Evolutionary conservation across 2,888 invertebrate genomes (phyloP), one percentile per base, ranked within the genome.

Genomic region (Rhamphomyia laevipes): DNA sequence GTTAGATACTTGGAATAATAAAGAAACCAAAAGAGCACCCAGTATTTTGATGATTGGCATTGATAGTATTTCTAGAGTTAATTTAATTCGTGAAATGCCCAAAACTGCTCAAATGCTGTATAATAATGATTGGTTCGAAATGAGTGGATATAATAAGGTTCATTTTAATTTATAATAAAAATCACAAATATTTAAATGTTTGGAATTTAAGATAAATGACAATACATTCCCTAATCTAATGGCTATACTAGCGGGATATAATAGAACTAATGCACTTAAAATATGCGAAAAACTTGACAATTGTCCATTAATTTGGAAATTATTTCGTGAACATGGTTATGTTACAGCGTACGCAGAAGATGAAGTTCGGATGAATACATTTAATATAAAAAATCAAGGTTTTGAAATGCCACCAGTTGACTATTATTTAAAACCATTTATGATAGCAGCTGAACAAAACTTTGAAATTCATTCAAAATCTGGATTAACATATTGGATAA

Each of bases 221-320:
- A 93, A 93, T 61, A 93, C 92, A 0, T 89, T 86, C 62, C 90
- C 93, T 0, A 95, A 94, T 68, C 68, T 94, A 45, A 84, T 91
- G 77, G 88, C 91, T 0, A 74, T 86, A 42, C 72, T 87, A 13
- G 81, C 85, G 0, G 93, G 92, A 1, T 73, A 77, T 54, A 77
- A 72, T 52, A 63, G 69, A 31, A 57, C 63, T 1, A 59, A 73
- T 15, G 70, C 79, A n/a, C 71, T 76, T 44, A 58, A 65, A 2
- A 63, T 73, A 44, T 77, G 77, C 55, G 66, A 73, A 23, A 77
- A 77, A 35, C 62, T 82, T 46, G 87, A 91, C 59, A 74, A 77
- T 46, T 82, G 86, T 58, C 76, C 82, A 1, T 76, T 90, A 53
- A 73, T 90, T 38, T 93, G 91, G 91, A 80, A 81, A 55, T 74